Conservation (phyloP, 2,797 vertebrate species). For the Sebastes paucispinis region DNA sequence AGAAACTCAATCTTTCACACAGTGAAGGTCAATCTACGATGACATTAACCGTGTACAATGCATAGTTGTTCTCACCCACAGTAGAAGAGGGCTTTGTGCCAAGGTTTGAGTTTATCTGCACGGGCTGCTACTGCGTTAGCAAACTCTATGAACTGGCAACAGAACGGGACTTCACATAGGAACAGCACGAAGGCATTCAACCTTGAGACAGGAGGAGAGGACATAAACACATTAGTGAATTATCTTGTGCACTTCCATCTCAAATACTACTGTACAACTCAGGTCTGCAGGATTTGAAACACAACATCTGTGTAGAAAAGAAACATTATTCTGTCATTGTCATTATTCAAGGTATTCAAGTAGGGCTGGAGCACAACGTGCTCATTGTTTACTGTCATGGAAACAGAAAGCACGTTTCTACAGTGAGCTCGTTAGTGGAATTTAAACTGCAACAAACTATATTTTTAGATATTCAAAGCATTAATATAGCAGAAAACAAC, state of each 20-base stretch:
- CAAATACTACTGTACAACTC: not conserved
- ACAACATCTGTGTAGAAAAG: not conserved
- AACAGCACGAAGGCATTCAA: slow-evolving; percentile 92
- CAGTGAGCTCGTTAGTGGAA: not conserved
- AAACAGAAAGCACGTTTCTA: not conserved
- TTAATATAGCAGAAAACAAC: accelerated
- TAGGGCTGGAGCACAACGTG: not conserved
- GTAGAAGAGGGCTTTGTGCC: slow-evolving; percentile 96
- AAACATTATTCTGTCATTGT: not conserved
- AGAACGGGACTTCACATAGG: slow-evolving; percentile 96
- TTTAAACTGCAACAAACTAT: accelerated
- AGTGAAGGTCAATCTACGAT: not conserved
- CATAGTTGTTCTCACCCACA: slow-evolving; percentile 87
- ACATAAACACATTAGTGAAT: slow-evolving; percentile 34
- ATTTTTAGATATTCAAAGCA: not conserved
- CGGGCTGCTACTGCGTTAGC: slow-evolving; percentile 87
- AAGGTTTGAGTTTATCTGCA: slow-evolving; percentile 89
- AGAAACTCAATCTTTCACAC: not conserved
- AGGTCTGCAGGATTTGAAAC: not conserved
- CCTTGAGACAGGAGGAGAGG: slow-evolving; percentile 75
- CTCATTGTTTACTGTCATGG: not conserved
- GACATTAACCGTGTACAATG: not conserved
- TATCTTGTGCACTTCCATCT: not conserved
- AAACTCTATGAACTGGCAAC: slow-evolving; percentile 97
- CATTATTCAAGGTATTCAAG: not conserved